Evolutionary conservation across 2,113 vertebrate species (phyloP), one percentile per base, ranked within the genome.

Genomic region (Mohoua ochrocephala): DNA sequence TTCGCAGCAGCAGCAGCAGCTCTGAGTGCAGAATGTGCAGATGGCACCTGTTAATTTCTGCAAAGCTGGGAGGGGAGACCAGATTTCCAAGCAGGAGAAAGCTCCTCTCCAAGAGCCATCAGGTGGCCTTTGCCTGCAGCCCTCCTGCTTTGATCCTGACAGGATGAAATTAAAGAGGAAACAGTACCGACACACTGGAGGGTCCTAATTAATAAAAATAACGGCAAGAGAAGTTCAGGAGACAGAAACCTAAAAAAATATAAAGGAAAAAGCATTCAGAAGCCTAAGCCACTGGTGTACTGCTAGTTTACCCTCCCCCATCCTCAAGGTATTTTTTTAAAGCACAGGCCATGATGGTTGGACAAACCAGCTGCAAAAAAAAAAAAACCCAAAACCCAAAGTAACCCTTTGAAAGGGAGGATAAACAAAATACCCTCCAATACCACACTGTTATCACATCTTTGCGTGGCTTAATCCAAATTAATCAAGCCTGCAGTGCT

Each of bases 181-280:
- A 35, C 3, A 1, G 18, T 1, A 56, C 2, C 42, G 63, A 60
- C 11, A 14, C 39, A 7, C 3, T 1, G 12, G 37, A 1, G 0
- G 0, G 28, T 8, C 19, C 15, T 7, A 23, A 21, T 6, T n/a
- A 45, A 20, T 3, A 24, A 39, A 61, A 69, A 45, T 15, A 69
- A 45, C 19, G 5, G 64, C 22, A 53, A 54, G 24, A 28, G 15
- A 8, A 39, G 30, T 1, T 70, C 41, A 30, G 24, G 56, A 54
- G 47, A 33, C 3, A n/a, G 7, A 23, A 77, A 28, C 7, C 11
- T 7, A 11, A 28, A 41, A 10, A 54, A 35, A 33, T 14, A 56
- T 1, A 12, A 35, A 15, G 6, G 21, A 54, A 22, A 68, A 53
- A 13, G 8, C 13, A 52, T 13, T 3, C 78, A 35, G 71, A 69